Percentiles rank a stretch among this genome's conserved stretches.
Evolutionary conservation across 2,888 invertebrate species (phyloP).

Genomic region (Ctenicera cuprea): DNA sequence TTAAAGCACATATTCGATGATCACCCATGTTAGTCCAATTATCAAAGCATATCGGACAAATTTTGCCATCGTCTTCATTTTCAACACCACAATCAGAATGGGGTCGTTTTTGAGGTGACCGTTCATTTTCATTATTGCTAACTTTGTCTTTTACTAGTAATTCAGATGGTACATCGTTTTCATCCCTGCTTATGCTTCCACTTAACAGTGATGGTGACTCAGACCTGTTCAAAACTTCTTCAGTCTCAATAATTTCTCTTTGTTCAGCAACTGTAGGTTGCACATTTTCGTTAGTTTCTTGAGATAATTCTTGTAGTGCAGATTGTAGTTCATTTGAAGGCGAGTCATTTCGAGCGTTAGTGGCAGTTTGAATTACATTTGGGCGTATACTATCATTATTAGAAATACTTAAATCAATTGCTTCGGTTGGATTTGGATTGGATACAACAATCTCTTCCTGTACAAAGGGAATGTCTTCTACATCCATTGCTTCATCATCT

Average conservation of each 20-base stretch:
- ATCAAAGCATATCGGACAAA: conserved; percentile 93
- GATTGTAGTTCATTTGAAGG: too few relatives aligned
- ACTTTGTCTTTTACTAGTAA: background rate
- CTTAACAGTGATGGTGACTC: conserved; percentile 5
- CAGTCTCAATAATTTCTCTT: background rate
- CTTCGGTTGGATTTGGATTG: background rate
- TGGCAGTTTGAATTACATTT: too few relatives aligned
- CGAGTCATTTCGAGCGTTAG: too few relatives aligned
- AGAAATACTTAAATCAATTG: background rate
- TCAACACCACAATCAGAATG: conserved; percentile 57
- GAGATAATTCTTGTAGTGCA: too few relatives aligned
- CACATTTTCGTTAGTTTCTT: background rate
- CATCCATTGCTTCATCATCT: conserved; percentile 19
- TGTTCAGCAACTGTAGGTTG: background rate
- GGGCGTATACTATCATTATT: background rate
- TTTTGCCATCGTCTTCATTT: conserved; percentile 80
- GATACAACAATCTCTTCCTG: background rate
- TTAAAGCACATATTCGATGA: conserved; percentile 90
- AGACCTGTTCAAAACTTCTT: background rate
- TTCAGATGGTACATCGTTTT: background rate
- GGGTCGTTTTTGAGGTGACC: conserved; percentile 6
- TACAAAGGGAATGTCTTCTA: conserved; percentile 1
- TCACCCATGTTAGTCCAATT: conserved; percentile 90
- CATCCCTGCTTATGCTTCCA: background rate
- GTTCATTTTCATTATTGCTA: background rate